phyloP scores from a whole-genome alignment of 2,888 invertebrate genomes.

The Gymnoscelis rufifasciata region DNA sequence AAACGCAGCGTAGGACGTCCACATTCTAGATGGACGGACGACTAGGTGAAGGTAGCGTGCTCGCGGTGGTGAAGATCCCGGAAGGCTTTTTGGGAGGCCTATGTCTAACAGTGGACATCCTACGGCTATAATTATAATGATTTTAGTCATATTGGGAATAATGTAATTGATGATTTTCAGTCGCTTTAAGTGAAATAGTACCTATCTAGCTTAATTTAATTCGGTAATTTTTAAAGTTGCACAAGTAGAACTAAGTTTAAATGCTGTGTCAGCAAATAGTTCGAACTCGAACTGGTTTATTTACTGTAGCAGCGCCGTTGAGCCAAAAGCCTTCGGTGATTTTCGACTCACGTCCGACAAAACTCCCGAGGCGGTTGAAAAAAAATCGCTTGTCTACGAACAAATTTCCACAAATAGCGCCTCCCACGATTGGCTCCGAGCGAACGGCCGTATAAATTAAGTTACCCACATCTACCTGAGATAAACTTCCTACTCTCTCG shows the following conservation, averaged over 20 bases:
- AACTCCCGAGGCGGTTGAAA: slow-evolving; percentile 43
- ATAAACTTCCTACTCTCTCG: slow-evolving; percentile 39
- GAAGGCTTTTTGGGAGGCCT: too few relatives aligned
- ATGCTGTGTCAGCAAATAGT: slow-evolving; percentile 24
- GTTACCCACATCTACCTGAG: slow-evolving; percentile 51
- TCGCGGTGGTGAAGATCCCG: too few relatives aligned
- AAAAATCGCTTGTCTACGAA: slow-evolving; percentile 52
- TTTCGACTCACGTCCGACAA: slow-evolving; percentile 51
- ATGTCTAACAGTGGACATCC: too few relatives aligned
- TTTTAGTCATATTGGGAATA: too few relatives aligned
- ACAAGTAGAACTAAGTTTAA: slow-evolving; percentile 14
- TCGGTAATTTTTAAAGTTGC: slow-evolving; percentile 1
- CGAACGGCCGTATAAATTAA: slow-evolving; percentile 54
- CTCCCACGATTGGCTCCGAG: slow-evolving; percentile 49
- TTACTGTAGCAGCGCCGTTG: slow-evolving; percentile 26
- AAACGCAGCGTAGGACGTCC: too few relatives aligned
- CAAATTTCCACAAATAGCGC: slow-evolving; percentile 55
- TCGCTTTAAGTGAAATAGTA: too few relatives aligned
- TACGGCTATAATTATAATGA: too few relatives aligned
- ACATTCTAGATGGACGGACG: too few relatives aligned
- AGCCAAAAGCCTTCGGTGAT: slow-evolving; percentile 37
- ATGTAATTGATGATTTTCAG: too few relatives aligned
- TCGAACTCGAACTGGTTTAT: slow-evolving; percentile 34
- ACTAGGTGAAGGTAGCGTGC: too few relatives aligned
- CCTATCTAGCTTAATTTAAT: too few relatives aligned